These are phyloP conservation scores for Tuberolachnus salignus DNA, from an alignment of 2,888 invertebrate species.

Conservation along the genomic window DNA sequence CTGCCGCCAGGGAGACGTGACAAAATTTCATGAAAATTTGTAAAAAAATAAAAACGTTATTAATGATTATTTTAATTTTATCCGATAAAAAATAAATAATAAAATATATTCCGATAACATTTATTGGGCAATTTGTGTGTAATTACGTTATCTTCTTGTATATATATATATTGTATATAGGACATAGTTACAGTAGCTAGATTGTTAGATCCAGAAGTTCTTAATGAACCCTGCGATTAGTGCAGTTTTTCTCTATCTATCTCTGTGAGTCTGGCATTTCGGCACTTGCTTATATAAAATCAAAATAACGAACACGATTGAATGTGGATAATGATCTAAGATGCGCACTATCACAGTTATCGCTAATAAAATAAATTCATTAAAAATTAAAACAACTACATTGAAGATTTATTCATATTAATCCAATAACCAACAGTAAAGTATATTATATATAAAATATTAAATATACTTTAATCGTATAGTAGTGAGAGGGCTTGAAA, in stretches of 20 bases:
- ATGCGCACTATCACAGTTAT: slow-evolving; percentile 2
- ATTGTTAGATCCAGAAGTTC: slow-evolving; percentile 14
- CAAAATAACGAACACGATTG: slow-evolving; percentile 51
- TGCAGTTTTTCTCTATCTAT: slow-evolving; percentile 43
- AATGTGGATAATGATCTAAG: slow-evolving; percentile 49
- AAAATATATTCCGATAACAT: no score
- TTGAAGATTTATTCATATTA: neutral
- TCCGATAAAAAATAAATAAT: no score
- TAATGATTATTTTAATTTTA: no score
- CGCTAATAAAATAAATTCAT: neutral
- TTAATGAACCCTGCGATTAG: slow-evolving; percentile 28
- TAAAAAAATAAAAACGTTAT: no score
- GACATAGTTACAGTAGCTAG: no score
- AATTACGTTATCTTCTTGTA: no score
- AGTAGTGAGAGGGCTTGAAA: neutral
- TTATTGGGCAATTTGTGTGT: no score
- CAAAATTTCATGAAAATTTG: no score
- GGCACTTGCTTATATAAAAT: slow-evolving; percentile 50
- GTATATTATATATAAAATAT: neutral
- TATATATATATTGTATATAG: no score
- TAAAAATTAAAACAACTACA: neutral
- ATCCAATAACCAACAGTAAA: neutral
- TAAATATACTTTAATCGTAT: neutral
- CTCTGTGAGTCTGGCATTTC: slow-evolving; percentile 51
- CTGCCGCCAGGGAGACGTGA: no score